Base-by-base conservation (phyloP, 2,113 vertebrate species). In the Chaetodon trifascialis region DNA sequence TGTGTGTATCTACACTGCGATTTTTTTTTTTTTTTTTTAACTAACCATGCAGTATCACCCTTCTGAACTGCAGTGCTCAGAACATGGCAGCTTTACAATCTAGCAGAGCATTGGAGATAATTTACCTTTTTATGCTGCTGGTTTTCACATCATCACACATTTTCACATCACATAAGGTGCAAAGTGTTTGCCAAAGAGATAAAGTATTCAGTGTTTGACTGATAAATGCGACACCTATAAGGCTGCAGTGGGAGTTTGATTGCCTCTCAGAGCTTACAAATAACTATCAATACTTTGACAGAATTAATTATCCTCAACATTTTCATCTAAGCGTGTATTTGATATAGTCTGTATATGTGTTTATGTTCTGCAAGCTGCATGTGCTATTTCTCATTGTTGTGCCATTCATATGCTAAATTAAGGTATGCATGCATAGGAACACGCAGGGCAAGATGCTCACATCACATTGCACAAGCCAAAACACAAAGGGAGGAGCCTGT, bases 31-130 rank as follows among this genome's bases (percentile, higher is more conserved):
- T 36, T 69, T 56, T 76, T 67, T 66, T 71, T 70, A 23, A 59
- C 47, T 56, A 58, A 73, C 74, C 52, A 25, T 17, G 42, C 46
- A 76, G 10, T 69, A 52, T 80, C 76, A 56, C 4, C 34, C 51
- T 1, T 25, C 56, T 83, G 63, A 69, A 81, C n/a, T 72, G 44
- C 25, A 49, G 34, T 12, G 23, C 51, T 59, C 44, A 62, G 47
- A 46, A 76, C 73, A 70, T 54, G 58, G 68, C 74, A 68, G 38
- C 36, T 78, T 80, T 76, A 86, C 83, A 80, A 46, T 78, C 49
- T 4, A 46, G 44, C 7, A 44, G 36, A 51, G 49, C 23, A n/a
- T 17, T 63, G 14, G 63, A 77, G 54, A 42, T 73, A 11, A 85
- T 77, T 85, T 72, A 59, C 9, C 63, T 80, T 59, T 86, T 84